Base-by-base conservation (phyloP, 2,888 invertebrate genomes). In the Aphrophora alni region DNA sequence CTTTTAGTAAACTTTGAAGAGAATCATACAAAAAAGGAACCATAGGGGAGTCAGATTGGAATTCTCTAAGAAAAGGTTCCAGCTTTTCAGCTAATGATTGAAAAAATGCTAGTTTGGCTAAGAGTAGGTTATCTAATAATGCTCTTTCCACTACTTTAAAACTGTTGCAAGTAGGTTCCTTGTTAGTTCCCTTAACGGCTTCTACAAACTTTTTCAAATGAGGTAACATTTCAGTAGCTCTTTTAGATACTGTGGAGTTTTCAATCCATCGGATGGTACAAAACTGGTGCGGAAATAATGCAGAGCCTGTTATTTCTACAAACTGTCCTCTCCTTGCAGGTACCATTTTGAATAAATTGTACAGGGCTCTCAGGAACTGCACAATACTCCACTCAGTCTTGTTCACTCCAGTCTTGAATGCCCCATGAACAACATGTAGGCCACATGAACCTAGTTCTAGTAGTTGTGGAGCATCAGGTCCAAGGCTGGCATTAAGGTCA, bases 381-480 rank as follows among this genome's bases (percentile, higher is more conserved):
- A 80, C 78, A 33, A 86, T 68, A 8, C 83, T 71, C 85, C 86
- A 86, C 1, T 80, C 72, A 12, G 83, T 82, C 75, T 77, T 81
- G 25, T 82, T 82, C 24, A 85, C 81, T 3, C 85, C 86, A 12
- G 85, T 83, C 82, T 86, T 85, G 28, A 87, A 86, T 24, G 85
- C 84, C 17, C 85, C 85, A 83, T 87, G 85, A 25, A 86, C 81
- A 24, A 84, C 83, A 80, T 87, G 87, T 8, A 87, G 82, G 74
- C 86, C 85, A 74, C 86, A 87, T 68, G 83, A 84, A 59, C 86
- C 86, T 68, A 86, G 82, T 27, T 86, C 83, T 24, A 87, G 70
- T 17, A 86, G 81, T 44, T 78, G 24, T 7, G 77, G 76, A 75
- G 83, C 80, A 59, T 80, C 44, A 27, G 77, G 21, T 17, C 33